A percentile compares a stretch with the other conserved stretches of the same genome.
These are phyloP conservation scores for Gavialis gangeticus DNA, from an alignment of 2,113 vertebrate species.

Conservation along the genomic window DNA sequence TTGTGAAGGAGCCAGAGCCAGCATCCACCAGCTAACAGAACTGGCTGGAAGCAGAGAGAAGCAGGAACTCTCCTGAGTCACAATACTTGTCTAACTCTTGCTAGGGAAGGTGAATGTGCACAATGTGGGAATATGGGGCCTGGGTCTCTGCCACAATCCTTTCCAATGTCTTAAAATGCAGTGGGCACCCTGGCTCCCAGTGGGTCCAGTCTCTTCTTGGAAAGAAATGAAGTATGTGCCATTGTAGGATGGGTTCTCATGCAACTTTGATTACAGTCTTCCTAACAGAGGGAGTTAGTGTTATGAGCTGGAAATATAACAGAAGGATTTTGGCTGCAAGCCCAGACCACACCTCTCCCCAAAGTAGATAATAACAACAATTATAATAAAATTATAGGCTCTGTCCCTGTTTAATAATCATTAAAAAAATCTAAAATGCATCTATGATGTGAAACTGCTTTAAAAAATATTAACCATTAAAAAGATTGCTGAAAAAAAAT, in stretches of 20 bases:
- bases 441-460: not conserved
- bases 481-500: not conserved
- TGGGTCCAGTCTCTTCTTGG: not conserved
- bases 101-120: too few species aligned
- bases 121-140: not conserved
- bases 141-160: not conserved
- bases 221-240: not conserved
- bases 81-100: too few species aligned
- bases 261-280: too few species aligned
- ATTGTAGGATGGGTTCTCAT: too few species aligned
- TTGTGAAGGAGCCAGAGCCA: too few species aligned
- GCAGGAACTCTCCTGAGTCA: too few species aligned
- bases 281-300: not conserved
- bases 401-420: not conserved
- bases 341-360: not conserved
- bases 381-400: not conserved
- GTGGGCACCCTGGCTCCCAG: rapidly evolving
- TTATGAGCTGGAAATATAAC: not conserved
- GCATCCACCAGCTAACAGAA: not conserved
- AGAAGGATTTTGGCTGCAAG: not conserved
- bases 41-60: not conserved
- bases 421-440: not conserved
- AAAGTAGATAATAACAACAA: not conserved
- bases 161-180: not conserved
- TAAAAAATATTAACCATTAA: not conserved